A percentile compares a stretch with the other conserved stretches of the same genome.
These are phyloP conservation scores for Platynereis dumerilii DNA, from an alignment of 2,888 invertebrate species.

Conservation along the genomic window DNA sequence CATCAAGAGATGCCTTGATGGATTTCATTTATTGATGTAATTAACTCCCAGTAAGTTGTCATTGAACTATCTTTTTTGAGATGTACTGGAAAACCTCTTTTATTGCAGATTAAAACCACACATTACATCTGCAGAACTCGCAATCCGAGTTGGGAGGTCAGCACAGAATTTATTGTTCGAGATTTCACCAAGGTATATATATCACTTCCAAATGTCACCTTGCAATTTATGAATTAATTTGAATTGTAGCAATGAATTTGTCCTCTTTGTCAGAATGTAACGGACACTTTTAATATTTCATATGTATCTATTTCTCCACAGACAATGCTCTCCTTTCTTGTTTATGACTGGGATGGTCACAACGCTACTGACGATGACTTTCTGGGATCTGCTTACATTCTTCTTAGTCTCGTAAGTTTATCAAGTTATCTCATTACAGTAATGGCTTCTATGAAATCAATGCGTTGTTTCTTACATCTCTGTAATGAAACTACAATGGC, in stretches of 20 bases:
- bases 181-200: conserved; percentile 65
- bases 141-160: conserved; percentile 67
- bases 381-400: conserved; percentile 66
- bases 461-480: too few relatives aligned
- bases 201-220: too few relatives aligned
- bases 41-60: too few relatives aligned
- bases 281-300: too few relatives aligned
- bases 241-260: too few relatives aligned
- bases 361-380: conserved; percentile 67
- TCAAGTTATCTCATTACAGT: too few relatives aligned
- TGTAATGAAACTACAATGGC: too few relatives aligned
- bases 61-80: too few relatives aligned
- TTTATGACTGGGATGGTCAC: conserved; percentile 68
- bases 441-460: too few relatives aligned
- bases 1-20: not conserved
- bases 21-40: not conserved
- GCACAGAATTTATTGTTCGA: conserved; percentile 66
- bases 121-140: conserved; percentile 65
- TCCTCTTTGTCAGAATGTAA: too few relatives aligned
- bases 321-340: conserved; percentile 64
- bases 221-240: too few relatives aligned
- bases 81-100: too few relatives aligned
- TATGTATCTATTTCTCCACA: conserved; percentile 30
- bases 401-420: conserved; percentile 62
- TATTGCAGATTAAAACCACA: conserved; percentile 66